Base-by-base conservation (phyloP, 2,797 vertebrate species). In the Hypotaenidia okinawae region DNA sequence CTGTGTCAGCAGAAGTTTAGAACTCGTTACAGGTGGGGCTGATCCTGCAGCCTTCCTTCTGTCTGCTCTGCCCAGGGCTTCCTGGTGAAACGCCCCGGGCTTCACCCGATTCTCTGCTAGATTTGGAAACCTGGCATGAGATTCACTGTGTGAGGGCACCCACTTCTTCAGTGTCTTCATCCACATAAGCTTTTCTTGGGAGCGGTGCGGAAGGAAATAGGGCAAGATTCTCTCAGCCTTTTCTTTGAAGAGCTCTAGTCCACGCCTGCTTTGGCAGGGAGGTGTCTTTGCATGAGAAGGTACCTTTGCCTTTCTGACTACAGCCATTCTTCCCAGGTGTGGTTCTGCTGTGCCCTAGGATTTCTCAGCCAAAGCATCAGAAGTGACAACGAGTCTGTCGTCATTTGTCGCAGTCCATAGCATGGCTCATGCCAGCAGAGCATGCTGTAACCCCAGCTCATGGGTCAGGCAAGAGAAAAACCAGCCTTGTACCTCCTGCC, bases 1-100 rank as follows among this genome's bases (percentile, higher is more conserved):
- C 87, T 83, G 84, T 92, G 86, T 96, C 92, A 94, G 94, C 95
- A 92, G 16, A 95, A 90, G 90, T 95, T 90, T 62, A 45, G 64
- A 32, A 51, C 58, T 93, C 79, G 30, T 32, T 82, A 3, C 32
- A 89, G 87, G 77, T 88, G 83, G 59, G 83, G 63, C 63, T 87
- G 52, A 30, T 18, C 16, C 64, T 16, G 32, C 39, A 61, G 39
- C 61, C 70, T 77, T 10, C 28, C 70, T 77, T 10, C 28, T 64
- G 33, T 32, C 67, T 77, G 54, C 70, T 73, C 79, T 55, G 72
- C 22, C 51, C 30, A 13, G 33, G 1, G 0, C 55, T 89, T 85
- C 25, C 70, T 63, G 27, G 9, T 45, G 25, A 78, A 91, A 49
- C n/a, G 11, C 35, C 28, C 11, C 4, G 14, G 16, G 16, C 69